A percentile compares a stretch with the other conserved stretches of the same genome.
These are phyloP conservation scores for Spodoptera litura DNA, from an alignment of 1,140 invertebrate species.

Conservation along the genomic window DNA sequence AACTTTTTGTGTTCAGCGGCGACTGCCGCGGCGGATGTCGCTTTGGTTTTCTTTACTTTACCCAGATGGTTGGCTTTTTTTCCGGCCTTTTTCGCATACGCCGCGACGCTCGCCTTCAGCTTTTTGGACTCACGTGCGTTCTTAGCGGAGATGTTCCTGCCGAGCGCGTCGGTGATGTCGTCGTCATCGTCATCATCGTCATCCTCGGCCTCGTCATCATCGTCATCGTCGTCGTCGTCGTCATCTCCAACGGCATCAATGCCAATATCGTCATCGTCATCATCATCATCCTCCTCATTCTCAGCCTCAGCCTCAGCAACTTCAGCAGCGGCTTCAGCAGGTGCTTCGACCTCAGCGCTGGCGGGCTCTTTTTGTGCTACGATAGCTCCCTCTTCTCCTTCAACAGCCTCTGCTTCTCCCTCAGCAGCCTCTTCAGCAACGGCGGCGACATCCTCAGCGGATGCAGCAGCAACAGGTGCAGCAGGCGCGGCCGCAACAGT, in stretches of 20 bases:
- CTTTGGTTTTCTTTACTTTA: slow-evolving; percentile 85
- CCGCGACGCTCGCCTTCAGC: slow-evolving; percentile 81
- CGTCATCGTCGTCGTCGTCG: slow-evolving; percentile 87
- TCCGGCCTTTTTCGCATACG: slow-evolving; percentile 86
- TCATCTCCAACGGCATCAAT: slow-evolving; percentile 84
- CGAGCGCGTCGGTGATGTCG: slow-evolving; percentile 88
- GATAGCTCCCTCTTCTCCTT: slow-evolving; percentile 75
- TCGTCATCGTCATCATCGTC: slow-evolving; percentile 90
- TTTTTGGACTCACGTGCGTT: slow-evolving; percentile 94
- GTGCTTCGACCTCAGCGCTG: slow-evolving; percentile 71
- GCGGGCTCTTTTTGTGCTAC: slow-evolving; percentile 77
- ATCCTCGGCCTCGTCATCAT: slow-evolving; percentile 92
- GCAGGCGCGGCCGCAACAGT: slow-evolving; percentile 82
- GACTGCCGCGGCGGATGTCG: slow-evolving; percentile 73
- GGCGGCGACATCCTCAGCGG: slow-evolving; percentile 77
- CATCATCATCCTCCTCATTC: slow-evolving; percentile 87
- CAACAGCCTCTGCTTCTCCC: slow-evolving; percentile 81
- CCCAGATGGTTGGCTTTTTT: slow-evolving; percentile 85
- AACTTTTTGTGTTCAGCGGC: slow-evolving; percentile 84
- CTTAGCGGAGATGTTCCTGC: slow-evolving; percentile 84
- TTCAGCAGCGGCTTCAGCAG: slow-evolving; percentile 76
- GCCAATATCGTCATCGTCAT: slow-evolving; percentile 88
- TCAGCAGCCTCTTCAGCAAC: slow-evolving; percentile 69
- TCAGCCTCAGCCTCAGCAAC: slow-evolving; percentile 85
- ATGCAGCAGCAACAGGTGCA: slow-evolving; percentile 71